These are phyloP conservation scores for Donacobius atricapilla DNA, from an alignment of 2,113 vertebrate species.

Conservation along the genomic window DNA sequence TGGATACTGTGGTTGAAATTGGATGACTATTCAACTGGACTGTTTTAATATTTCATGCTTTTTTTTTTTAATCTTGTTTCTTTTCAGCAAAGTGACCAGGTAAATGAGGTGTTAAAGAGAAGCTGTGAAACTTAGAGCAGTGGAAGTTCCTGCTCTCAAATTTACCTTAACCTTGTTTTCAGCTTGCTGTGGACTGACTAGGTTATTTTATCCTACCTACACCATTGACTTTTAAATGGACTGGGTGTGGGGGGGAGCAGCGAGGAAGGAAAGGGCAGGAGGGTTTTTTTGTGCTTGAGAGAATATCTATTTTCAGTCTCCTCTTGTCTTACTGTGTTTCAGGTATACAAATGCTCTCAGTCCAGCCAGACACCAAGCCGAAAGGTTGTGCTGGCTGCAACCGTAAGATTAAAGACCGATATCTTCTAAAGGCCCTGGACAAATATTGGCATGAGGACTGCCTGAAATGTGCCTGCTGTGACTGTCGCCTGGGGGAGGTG, in stretches of 20 bases:
- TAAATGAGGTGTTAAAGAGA: neutral
- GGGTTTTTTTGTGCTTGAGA: neutral
- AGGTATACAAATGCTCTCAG: slow-evolving; percentile 99
- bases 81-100: neutral
- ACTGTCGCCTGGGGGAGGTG: slow-evolving; percentile 96
- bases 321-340: neutral
- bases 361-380: slow-evolving; percentile 99
- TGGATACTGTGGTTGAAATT: neutral
- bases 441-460: slow-evolving; percentile 99
- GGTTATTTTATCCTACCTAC: neutral
- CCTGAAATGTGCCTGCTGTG: slow-evolving; percentile 97
- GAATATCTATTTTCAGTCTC: neutral
- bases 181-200: neutral
- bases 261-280: neutral
- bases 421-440: slow-evolving; percentile 96
- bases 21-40: neutral
- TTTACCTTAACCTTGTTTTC: slow-evolving; percentile 10
- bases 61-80: neutral
- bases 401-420: slow-evolving; percentile 99
- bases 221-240: neutral
- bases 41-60: neutral
- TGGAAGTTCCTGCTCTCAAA: neutral
- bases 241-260: neutral
- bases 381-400: slow-evolving; percentile 99
- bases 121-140: neutral